Conservation (phyloP, 2,888 invertebrate genomes). For the Brachypterus glaber region DNA sequence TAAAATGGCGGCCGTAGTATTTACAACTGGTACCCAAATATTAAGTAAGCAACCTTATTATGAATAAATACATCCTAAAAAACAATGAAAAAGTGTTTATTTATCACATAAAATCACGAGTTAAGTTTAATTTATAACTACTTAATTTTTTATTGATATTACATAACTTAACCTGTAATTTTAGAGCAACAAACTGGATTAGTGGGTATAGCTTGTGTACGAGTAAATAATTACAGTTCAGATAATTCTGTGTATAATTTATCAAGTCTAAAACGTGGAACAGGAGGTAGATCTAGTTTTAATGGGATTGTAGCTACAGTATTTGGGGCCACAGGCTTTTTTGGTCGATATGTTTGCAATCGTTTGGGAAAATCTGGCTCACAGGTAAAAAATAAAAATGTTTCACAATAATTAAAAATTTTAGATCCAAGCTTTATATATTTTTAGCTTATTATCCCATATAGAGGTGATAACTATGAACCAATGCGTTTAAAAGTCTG, state of each 20-base stretch:
- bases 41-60: slow-evolving; percentile 27
- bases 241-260: slow-evolving; percentile 49
- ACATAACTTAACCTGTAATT: slow-evolving; percentile 26
- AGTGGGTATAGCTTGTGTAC: slow-evolving; percentile 33
- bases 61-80: too few relatives aligned
- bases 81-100: too few relatives aligned
- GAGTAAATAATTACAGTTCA: slow-evolving; percentile 44
- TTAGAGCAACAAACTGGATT: slow-evolving; percentile 33
- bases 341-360: slow-evolving; percentile 83
- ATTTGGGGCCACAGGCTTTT: slow-evolving; percentile 84
- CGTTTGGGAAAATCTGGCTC: slow-evolving; percentile 79
- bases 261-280: slow-evolving; percentile 66
- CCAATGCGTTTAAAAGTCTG: slow-evolving; percentile 67
- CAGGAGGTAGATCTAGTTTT: slow-evolving; percentile 91
- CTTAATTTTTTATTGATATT: slow-evolving; percentile 11
- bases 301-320: slow-evolving; percentile 98
- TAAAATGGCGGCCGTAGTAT: slow-evolving; percentile 35
- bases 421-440: slow-evolving; percentile 4
- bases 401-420: slow-evolving; percentile 10
- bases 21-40: slow-evolving; percentile 30
- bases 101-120: too few relatives aligned
- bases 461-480: slow-evolving; percentile 78
- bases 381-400: slow-evolving; percentile 47
- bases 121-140: not conserved
- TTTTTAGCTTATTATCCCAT: slow-evolving; percentile 80